Percentiles rank a stretch among this genome's conserved stretches.
Conservation (phyloP, 2,113 vertebrate species). For the Anthoscopus minutus region DNA sequence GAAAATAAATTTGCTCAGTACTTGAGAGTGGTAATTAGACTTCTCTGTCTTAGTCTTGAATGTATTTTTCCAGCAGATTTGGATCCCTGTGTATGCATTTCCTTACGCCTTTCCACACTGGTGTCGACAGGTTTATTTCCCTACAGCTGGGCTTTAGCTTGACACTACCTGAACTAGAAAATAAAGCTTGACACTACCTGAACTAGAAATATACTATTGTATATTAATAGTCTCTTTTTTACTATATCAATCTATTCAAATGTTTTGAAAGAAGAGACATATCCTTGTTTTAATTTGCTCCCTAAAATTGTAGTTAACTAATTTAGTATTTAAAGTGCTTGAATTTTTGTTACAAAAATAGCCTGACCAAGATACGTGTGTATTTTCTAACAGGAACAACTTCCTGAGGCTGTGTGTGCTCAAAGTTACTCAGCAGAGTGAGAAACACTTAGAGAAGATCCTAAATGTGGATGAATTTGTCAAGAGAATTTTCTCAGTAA, state of each 20-base stretch:
- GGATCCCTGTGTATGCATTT: background rate
- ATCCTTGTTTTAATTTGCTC: background rate
- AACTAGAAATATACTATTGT: background rate
- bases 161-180: background rate
- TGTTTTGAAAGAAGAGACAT: background rate
- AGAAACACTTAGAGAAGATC: conserved; percentile 98
- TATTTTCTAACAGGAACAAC: conserved; percentile 82
- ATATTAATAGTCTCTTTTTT: background rate
- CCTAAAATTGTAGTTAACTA: background rate
- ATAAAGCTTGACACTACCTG: background rate
- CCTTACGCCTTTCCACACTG: rapidly evolving
- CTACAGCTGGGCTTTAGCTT: background rate
- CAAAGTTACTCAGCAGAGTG: conserved; percentile 97
- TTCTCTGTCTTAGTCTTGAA: background rate
- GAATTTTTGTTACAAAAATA: background rate
- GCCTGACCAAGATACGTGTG: background rate
- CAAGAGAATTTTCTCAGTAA: conserved; percentile 96
- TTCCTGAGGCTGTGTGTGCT: conserved; percentile 94
- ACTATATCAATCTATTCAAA: rapidly evolving
- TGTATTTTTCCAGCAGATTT: background rate
- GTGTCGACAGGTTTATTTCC: background rate
- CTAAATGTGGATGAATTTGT: conserved; percentile 98
- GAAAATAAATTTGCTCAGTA: background rate
- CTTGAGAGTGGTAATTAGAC: background rate
- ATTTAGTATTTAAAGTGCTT: background rate